A percentile compares a stretch with the other conserved stretches of the same genome.
Evolutionary conservation across 2,113 vertebrate species (phyloP).

Genomic region (Xenus cinereus): DNA sequence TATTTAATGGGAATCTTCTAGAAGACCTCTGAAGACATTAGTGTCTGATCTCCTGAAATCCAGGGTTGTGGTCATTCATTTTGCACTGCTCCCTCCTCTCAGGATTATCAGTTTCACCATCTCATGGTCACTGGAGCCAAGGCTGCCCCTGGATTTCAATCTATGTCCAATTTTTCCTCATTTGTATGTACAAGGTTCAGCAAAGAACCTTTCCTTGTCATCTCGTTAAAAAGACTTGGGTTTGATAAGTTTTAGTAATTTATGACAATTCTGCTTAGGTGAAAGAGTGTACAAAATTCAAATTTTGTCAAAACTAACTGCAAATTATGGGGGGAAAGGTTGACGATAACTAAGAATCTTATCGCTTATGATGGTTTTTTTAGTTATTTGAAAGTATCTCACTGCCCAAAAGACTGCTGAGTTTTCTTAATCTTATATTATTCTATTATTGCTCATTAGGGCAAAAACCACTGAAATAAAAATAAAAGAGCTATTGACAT

Average conservation of each 20-base stretch:
- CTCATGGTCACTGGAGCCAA: background rate
- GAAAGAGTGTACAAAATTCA: background rate
- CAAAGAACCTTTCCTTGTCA: background rate
- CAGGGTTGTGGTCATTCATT: background rate
- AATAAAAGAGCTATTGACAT: background rate
- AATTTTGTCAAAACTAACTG: background rate
- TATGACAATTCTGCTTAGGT: background rate
- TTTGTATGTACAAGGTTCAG: background rate
- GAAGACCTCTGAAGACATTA: background rate
- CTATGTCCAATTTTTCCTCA: background rate
- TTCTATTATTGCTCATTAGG: background rate
- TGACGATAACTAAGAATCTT: background rate
- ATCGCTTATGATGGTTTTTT: accelerated
- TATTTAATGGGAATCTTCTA: background rate
- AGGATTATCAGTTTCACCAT: background rate
- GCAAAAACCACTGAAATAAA: background rate
- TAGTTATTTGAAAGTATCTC: background rate
- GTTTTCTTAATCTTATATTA: background rate
- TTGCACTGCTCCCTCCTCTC: background rate
- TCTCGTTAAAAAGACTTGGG: background rate
- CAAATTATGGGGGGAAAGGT: background rate
- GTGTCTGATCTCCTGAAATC: background rate
- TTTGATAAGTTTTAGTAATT: background rate
- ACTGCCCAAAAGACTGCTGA: background rate
- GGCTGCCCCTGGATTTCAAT: background rate